phyloP scores from a whole-genome alignment of 2,113 vertebrate species.

The Vidua chalybeata region DNA sequence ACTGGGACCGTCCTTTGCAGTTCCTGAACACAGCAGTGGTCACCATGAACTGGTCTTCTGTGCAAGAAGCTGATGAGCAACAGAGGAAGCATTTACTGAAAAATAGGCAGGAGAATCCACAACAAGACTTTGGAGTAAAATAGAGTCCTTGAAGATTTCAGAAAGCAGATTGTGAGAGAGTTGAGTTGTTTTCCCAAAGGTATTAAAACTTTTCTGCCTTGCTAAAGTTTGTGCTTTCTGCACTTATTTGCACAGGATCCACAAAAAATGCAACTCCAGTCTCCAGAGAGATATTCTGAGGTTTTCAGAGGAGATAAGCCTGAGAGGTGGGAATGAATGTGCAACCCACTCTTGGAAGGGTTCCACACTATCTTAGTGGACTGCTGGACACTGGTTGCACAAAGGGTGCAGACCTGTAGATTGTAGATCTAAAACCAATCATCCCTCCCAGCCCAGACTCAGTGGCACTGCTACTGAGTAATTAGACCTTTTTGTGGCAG shows the following conservation, averaged over 20 bases:
- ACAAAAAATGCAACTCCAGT: background rate
- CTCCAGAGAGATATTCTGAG: background rate
- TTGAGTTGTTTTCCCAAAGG: background rate
- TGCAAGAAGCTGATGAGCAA: background rate
- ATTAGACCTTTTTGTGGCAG: background rate
- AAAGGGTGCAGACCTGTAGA: background rate
- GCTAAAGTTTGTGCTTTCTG: background rate
- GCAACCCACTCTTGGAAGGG: background rate
- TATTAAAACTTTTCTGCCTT: background rate
- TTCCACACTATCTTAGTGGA: too few species aligned
- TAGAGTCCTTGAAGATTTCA: background rate
- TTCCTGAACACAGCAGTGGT: background rate
- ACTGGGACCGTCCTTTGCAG: rapidly evolving
- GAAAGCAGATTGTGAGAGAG: background rate
- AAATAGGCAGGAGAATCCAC: background rate
- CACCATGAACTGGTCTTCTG: background rate
- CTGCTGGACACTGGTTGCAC: background rate
- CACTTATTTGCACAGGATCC: background rate
- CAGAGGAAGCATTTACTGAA: background rate
- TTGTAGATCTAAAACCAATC: background rate
- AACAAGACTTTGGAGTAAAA: background rate
- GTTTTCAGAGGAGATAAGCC: background rate
- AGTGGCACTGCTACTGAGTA: background rate
- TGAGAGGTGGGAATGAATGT: background rate
- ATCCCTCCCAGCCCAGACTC: background rate